Conservation (phyloP, 1,140 invertebrate species). For the Drosophila nasuta region DNA sequence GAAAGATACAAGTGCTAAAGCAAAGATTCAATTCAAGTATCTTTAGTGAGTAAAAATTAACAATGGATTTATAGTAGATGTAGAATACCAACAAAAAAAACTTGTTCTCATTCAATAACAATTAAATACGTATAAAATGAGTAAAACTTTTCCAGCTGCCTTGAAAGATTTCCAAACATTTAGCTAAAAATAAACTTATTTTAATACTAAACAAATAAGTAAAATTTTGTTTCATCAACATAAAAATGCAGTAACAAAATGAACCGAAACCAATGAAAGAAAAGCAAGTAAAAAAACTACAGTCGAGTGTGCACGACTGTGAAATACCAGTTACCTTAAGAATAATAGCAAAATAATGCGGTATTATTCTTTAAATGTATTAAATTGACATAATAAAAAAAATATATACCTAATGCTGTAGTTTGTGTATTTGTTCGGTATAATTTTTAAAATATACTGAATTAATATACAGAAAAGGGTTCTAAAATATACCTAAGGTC, state of each 20-base stretch:
- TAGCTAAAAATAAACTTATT: constrained; percentile 31
- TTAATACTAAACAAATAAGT: constrained; percentile 20
- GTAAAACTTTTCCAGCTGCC: neutral
- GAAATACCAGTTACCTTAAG: too few relatives aligned
- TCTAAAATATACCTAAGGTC: too few relatives aligned
- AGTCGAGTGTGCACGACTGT: too few relatives aligned
- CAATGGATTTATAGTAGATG: neutral
- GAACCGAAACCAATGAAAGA: constrained; percentile 22
- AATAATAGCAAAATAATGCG: too few relatives aligned
- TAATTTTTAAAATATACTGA: too few relatives aligned
- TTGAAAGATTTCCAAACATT: neutral
- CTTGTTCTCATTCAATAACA: neutral
- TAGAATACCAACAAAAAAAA: neutral
- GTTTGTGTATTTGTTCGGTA: too few relatives aligned
- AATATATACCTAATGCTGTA: too few relatives aligned
- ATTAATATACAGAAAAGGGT: too few relatives aligned
- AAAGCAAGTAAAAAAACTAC: neutral
- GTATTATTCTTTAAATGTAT: too few relatives aligned
- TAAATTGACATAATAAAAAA: too few relatives aligned
- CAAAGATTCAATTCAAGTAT: constrained; percentile 7
- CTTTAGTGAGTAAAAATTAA: constrained; percentile 1
- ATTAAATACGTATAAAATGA: neutral
- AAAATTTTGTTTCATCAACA: constrained; percentile 37
- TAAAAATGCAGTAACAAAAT: constrained; percentile 33
- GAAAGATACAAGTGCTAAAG: constrained; percentile 6